A percentile compares a stretch with the other conserved stretches of the same genome.
Evolutionary conservation across 2,888 invertebrate species (phyloP).

Genomic region (Pristionchus japonicus): DNA sequence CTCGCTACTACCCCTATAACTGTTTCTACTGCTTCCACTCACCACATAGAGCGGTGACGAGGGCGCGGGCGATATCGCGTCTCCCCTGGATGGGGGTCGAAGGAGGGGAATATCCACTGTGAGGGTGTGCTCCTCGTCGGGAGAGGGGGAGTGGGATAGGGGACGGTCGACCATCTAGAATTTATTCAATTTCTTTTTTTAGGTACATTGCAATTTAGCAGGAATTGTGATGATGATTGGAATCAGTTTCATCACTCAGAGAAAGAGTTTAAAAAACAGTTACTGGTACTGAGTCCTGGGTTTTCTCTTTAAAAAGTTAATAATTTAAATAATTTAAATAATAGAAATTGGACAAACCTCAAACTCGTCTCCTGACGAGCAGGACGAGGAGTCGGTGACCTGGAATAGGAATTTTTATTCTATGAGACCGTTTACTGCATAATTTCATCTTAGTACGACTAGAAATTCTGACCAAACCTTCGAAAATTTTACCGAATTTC

Average conservation of each 20-base stretch:
- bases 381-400: constrained; percentile 32
- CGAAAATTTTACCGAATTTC: too few relatives aligned
- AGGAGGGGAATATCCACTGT: constrained; percentile 41
- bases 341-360: constrained; percentile 7
- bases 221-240: too few relatives aligned
- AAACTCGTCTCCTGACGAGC: constrained; percentile 42
- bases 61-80: background rate
- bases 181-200: background rate
- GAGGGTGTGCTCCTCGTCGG: constrained; percentile 42
- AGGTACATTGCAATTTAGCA: too few relatives aligned
- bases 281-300: too few relatives aligned
- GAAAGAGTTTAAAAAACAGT: too few relatives aligned
- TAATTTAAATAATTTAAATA: background rate
- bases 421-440: too few relatives aligned
- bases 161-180: constrained; percentile 28
- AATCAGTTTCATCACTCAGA: too few relatives aligned
- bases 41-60: constrained; percentile 44
- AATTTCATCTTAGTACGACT: too few relatives aligned
- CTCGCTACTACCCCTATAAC: too few relatives aligned
- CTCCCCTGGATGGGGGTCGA: background rate
- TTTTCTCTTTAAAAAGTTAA: too few relatives aligned
- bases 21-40: background rate
- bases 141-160: background rate
- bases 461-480: too few relatives aligned
- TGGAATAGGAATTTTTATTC: too few relatives aligned